A percentile compares a stretch with the other conserved stretches of the same genome.
These are phyloP conservation scores for Falcaria lacertinaria DNA, from an alignment of 2,888 invertebrate genomes.

Conservation along the genomic window DNA sequence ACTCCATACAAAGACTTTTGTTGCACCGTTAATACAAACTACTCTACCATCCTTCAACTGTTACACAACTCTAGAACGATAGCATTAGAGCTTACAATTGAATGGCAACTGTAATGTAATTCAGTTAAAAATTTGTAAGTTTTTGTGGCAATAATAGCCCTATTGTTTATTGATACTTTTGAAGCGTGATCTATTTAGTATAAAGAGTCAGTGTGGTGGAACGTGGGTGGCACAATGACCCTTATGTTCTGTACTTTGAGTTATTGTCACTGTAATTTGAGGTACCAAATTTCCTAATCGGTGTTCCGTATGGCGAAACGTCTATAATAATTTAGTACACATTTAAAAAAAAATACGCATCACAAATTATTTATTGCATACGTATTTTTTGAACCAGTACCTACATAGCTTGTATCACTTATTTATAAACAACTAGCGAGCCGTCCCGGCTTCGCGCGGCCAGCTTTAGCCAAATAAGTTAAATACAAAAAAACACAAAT, in stretches of 20 bases:
- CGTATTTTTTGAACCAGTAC: no score
- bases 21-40: neutral
- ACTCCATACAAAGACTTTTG: neutral
- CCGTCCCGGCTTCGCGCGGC: no score
- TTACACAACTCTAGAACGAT: neutral
- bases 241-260: conserved; percentile 19
- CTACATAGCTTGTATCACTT: no score
- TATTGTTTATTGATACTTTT: conserved; percentile 57
- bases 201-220: conserved; percentile 22
- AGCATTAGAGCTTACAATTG: neutral
- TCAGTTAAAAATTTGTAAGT: neutral
- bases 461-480: no score
- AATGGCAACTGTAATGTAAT: conserved; percentile 2
- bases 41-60: neutral
- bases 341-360: no score
- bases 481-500: no score
- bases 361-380: no score
- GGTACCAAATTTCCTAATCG: no score
- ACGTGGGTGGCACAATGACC: conserved; percentile 37
- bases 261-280: conserved; percentile 14
- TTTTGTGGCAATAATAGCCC: conserved; percentile 30
- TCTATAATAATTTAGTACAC: no score
- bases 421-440: no score
- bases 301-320: no score
- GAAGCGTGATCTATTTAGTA: conserved; percentile 43